Evolutionary conservation across 2,888 invertebrate species (phyloP).

Genomic region (Encarsia formosa): DNA sequence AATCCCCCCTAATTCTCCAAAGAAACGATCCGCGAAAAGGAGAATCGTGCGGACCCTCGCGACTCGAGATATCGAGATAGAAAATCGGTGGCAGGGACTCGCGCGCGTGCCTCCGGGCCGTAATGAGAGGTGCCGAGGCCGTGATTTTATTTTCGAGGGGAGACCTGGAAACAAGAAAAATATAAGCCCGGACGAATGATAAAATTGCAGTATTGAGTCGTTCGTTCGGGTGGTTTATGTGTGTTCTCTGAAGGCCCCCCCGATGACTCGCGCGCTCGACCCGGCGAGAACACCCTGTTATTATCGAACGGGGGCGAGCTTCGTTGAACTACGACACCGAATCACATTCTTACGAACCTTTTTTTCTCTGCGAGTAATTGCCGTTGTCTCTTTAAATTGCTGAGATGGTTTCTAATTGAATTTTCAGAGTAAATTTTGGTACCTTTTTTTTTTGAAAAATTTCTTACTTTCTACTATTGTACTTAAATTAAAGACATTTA

Average conservation of each 20-base stretch:
- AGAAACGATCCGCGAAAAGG: neutral
- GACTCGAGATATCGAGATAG: neutral
- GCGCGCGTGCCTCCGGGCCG: slow-evolving; percentile 31
- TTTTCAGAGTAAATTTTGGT: no score
- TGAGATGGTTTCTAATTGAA: no score
- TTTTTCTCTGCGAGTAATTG: no score
- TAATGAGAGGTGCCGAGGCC: slow-evolving; percentile 41
- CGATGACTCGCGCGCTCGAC: slow-evolving; percentile 24
- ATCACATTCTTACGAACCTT: no score
- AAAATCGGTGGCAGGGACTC: neutral
- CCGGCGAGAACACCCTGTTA: slow-evolving; percentile 45
- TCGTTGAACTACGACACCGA: no score
- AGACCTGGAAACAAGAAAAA: slow-evolving; percentile 37
- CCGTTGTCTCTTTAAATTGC: no score
- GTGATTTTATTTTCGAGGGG: slow-evolving; percentile 51
- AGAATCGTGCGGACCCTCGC: neutral
- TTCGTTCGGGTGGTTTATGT: slow-evolving; percentile 47
- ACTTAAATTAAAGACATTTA: no score
- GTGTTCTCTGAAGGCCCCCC: slow-evolving; percentile 49
- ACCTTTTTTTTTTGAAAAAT: no score
- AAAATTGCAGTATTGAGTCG: slow-evolving; percentile 52
- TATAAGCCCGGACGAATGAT: slow-evolving; percentile 43
- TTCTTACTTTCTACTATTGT: no score
- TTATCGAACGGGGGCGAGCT: no score
- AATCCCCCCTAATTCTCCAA: no score